phyloP scores from a whole-genome alignment of 1,140 invertebrate species.

The Nymphalis io region DNA sequence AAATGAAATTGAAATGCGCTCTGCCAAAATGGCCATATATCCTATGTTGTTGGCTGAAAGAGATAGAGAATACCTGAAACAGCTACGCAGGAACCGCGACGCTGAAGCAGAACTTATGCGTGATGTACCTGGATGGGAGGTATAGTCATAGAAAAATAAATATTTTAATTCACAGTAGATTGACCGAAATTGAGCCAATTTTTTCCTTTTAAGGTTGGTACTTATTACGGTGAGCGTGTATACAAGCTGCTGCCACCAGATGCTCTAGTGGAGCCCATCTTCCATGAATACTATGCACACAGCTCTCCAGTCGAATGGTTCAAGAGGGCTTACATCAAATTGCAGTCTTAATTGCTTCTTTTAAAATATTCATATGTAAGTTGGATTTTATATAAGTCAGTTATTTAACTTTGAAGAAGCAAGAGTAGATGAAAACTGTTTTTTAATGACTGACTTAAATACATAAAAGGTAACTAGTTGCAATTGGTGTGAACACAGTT shows the following conservation, averaged over 20 bases:
- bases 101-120: constrained; percentile 93
- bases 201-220: constrained; percentile 84
- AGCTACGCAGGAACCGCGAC: constrained; percentile 89
- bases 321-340: constrained; percentile 79
- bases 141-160: constrained; percentile 31
- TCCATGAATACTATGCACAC: constrained; percentile 88
- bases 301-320: constrained; percentile 76
- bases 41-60: constrained; percentile 90
- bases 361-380: constrained; percentile 3
- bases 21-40: constrained; percentile 86
- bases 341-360: constrained; percentile 78
- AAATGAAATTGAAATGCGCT: constrained; percentile 87
- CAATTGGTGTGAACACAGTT: neutral
- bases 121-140: constrained; percentile 92
- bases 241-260: constrained; percentile 84
- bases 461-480: neutral
- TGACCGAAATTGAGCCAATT: neutral
- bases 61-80: constrained; percentile 91
- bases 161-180: no score
- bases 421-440: neutral
- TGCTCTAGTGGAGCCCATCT: constrained; percentile 82
- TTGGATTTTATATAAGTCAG: constrained; percentile 4
- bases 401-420: neutral
- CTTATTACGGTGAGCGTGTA: constrained; percentile 90
- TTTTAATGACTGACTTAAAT: constrained; percentile 5